phyloP scores from a whole-genome alignment of 1,140 invertebrate species.

The Drosophila chauvacae region DNA sequence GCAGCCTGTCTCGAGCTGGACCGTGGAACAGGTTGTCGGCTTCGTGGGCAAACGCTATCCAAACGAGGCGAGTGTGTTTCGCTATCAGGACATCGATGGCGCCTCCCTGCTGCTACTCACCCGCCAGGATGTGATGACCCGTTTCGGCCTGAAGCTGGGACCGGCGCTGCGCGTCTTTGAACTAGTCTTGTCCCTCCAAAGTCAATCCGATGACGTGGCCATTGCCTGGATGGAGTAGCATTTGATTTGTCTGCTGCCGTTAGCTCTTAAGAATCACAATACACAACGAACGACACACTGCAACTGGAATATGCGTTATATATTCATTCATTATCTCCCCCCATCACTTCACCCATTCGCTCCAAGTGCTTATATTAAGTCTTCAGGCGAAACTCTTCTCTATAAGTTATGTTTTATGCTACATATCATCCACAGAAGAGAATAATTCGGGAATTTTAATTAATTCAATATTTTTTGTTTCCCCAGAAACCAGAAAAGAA shows the following conservation, averaged over 20 bases:
- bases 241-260: neutral
- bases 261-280: slow-evolving; percentile 13
- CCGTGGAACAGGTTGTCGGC: slow-evolving; percentile 64
- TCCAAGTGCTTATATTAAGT: slow-evolving; percentile 33
- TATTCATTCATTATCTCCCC: neutral
- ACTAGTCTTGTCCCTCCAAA: slow-evolving; percentile 66
- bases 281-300: neutral
- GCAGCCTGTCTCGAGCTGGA: slow-evolving; percentile 54
- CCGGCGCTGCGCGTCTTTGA: slow-evolving; percentile 73
- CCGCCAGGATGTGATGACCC: slow-evolving; percentile 70
- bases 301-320: neutral
- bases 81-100: slow-evolving; percentile 77
- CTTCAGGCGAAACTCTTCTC: slow-evolving; percentile 2
- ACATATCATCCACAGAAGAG: slow-evolving; percentile 8
- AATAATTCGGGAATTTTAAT: neutral
- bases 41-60: slow-evolving; percentile 67
- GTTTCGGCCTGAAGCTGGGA: slow-evolving; percentile 74
- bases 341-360: neutral
- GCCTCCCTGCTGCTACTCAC: slow-evolving; percentile 69
- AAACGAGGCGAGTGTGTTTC: slow-evolving; percentile 62
- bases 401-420: slow-evolving; percentile 7
- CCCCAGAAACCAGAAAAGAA: neutral
- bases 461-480: neutral
- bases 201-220: slow-evolving; percentile 45
- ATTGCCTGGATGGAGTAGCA: slow-evolving; percentile 54